Base-by-base conservation (phyloP, 2,113 vertebrate species). In the Pitta sordida region DNA sequence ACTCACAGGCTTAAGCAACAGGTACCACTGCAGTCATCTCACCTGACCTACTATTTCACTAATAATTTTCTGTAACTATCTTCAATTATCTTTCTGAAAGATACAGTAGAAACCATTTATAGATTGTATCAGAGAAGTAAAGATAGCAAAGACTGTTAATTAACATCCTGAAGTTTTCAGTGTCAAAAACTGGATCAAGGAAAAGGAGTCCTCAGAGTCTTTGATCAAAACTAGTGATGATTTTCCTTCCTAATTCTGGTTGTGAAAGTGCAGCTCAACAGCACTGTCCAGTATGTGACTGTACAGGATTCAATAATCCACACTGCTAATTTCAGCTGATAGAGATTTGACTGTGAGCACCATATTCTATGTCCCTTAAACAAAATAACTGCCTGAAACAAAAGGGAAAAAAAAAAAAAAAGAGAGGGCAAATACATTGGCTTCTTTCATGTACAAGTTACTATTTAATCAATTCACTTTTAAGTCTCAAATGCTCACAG, bases 61-160 rank as follows among this genome's bases (percentile, higher is more conserved):
- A 43, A 53, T 46, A 62, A 65, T 87, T 94, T 92, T 84, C 69
- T 67, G 46, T 78, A 92, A 62, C 46, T 88, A 64, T 48, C 39
- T 86, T 59, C 36, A 77, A 17, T 92, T 88, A 93, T 79, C 68
- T 90, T 64, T 70, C 71, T 73, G 52, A 90, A 88, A 93, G 68
- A 55, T 65, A 37, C 24, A 78, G 36, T 1, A 19, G 46, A 96
- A 96, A 91, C n/a, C 14, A 65, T 83, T 95, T 86, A 95, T 95
- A 49, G 91, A 58, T 70, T 78, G 79, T 70, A 87, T 91, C 77
- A 94, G 91, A 96, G 63, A 78, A 95, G 59, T 77, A 80, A 90
- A 87, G 37, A 87, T 74, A 73, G 67, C 27, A 89, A 83, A 93
- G 78, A 87, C 9, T 88, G 49, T 78, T 93, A 93, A 96, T 94